Conservation (phyloP, 64 coral and sea anemone species). For the Porites australiensis region DNA sequence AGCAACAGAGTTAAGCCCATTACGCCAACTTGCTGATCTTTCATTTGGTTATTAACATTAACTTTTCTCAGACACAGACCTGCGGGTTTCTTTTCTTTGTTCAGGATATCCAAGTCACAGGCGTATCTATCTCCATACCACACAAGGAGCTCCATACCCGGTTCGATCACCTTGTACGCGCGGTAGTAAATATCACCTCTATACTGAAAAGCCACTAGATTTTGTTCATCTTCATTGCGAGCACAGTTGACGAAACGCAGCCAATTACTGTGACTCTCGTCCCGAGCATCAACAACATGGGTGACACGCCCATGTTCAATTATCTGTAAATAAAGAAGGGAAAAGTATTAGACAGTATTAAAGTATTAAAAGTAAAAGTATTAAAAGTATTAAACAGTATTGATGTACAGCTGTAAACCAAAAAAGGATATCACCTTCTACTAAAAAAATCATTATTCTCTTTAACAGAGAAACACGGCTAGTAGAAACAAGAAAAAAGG, state of each 20-base stretch:
- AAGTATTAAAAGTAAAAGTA: not conserved
- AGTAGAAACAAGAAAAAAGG: too few species aligned
- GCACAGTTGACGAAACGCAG: conserved; percentile 82
- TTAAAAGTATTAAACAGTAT: too few species aligned
- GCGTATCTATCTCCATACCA: conserved; percentile 81
- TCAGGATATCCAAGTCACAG: conserved; percentile 64
- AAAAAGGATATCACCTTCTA: too few species aligned
- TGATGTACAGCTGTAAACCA: too few species aligned
- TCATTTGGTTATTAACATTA: too few species aligned
- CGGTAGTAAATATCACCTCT: conserved; percentile 77
- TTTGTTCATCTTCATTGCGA: conserved; percentile 81
- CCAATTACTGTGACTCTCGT: conserved; percentile 69
- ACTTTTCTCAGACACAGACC: not conserved
- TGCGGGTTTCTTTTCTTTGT: conserved; percentile 62
- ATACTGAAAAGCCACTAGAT: conserved; percentile 79
- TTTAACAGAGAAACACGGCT: too few species aligned
- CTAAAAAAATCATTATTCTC: too few species aligned
- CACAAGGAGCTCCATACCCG: conserved; percentile 74
- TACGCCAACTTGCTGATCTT: too few species aligned
- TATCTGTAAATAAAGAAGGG: conserved; percentile 47
- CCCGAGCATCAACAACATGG: conserved; percentile 70
- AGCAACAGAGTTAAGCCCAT: too few species aligned
- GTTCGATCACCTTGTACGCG: conserved; percentile 66
- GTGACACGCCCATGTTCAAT: conserved; percentile 77
- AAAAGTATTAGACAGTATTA: not conserved